phyloP scores from a whole-genome alignment of 2,113 vertebrate genomes.

The Pterocles orientalis region DNA sequence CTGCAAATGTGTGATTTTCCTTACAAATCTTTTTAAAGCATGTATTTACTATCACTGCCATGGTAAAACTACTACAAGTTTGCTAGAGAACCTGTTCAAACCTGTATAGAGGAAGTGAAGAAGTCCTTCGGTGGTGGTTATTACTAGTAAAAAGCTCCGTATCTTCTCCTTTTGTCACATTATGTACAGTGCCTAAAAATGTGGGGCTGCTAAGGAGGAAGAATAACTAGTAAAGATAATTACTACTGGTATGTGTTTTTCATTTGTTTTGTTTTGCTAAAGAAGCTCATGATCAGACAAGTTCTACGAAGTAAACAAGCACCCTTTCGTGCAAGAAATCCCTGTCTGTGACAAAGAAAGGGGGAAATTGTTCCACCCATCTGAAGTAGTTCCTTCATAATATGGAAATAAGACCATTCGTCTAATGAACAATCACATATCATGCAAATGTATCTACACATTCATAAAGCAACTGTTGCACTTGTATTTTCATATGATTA shows the following conservation, averaged over 20 bases:
- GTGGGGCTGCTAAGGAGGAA: constrained; percentile 5
- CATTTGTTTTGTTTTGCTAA: constrained; percentile 55
- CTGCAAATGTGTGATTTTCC: constrained; percentile 34
- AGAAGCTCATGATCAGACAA: constrained; percentile 48
- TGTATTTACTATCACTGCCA: background rate
- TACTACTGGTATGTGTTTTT: constrained; percentile 35
- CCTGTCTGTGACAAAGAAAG: background rate
- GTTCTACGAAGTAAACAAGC: constrained; percentile 4
- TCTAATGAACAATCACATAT: background rate
- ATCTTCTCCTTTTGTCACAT: constrained; percentile 12
- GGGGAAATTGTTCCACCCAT: background rate
- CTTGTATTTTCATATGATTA: constrained; percentile 23
- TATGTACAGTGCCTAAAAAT: background rate
- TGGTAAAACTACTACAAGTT: constrained; percentile 6
- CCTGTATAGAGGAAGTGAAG: constrained; percentile 32
- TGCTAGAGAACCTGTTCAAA: constrained; percentile 7
- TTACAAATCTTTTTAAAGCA: constrained; percentile 17
- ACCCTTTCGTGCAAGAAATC: background rate
- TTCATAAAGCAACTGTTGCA: background rate
- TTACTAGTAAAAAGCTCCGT: background rate
- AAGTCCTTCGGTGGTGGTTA: background rate
- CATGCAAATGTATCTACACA: background rate
- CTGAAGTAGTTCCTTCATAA: constrained; percentile 16
- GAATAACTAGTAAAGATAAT: constrained; percentile 41
- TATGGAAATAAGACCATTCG: constrained; percentile 20